Evolutionary conservation across 2,113 vertebrate species (phyloP).

Genomic region (Corydoras sp.): DNA sequence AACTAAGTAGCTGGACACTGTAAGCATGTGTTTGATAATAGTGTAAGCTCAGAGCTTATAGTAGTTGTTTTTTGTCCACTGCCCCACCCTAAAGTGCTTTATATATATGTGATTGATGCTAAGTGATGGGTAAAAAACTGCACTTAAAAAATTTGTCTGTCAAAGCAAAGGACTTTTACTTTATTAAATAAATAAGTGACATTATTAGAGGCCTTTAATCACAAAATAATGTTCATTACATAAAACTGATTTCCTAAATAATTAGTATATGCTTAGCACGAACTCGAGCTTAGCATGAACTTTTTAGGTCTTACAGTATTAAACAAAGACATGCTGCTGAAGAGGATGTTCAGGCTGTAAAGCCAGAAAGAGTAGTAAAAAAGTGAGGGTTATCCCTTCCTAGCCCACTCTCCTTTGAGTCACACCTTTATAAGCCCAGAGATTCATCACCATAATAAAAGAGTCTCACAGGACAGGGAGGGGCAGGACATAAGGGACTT

Average conservation of each 20-base stretch:
- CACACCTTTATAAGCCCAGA: slow-evolving; percentile 26
- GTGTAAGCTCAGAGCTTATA: neutral
- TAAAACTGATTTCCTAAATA: too few species aligned
- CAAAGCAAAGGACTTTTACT: neutral
- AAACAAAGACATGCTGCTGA: slow-evolving; percentile 18
- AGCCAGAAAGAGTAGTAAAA: slow-evolving; percentile 17
- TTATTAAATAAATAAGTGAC: too few species aligned
- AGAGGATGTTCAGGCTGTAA: slow-evolving; percentile 12
- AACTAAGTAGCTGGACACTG: too few species aligned
- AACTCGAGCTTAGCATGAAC: slow-evolving; percentile 1
- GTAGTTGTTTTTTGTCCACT: slow-evolving; percentile 13
- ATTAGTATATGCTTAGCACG: too few species aligned
- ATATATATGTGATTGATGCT: slow-evolving; percentile 17
- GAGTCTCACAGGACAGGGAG: slow-evolving; percentile 33
- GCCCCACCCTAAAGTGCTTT: slow-evolving; percentile 42
- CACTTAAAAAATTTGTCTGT: slow-evolving; percentile 7
- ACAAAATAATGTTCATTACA: too few species aligned
- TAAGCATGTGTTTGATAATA: neutral
- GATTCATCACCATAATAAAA: slow-evolving; percentile 40
- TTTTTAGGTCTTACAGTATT: neutral
- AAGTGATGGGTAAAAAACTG: slow-evolving; percentile 7
- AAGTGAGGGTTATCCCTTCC: neutral
- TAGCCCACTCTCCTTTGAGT: slow-evolving; percentile 14
- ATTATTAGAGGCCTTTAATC: too few species aligned
- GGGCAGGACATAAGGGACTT: slow-evolving; percentile 30